A percentile compares a stretch with the other conserved stretches of the same genome.
These are phyloP conservation scores for Laterallus jamaicensis DNA, from an alignment of 2,113 vertebrate species.

Conservation along the genomic window DNA sequence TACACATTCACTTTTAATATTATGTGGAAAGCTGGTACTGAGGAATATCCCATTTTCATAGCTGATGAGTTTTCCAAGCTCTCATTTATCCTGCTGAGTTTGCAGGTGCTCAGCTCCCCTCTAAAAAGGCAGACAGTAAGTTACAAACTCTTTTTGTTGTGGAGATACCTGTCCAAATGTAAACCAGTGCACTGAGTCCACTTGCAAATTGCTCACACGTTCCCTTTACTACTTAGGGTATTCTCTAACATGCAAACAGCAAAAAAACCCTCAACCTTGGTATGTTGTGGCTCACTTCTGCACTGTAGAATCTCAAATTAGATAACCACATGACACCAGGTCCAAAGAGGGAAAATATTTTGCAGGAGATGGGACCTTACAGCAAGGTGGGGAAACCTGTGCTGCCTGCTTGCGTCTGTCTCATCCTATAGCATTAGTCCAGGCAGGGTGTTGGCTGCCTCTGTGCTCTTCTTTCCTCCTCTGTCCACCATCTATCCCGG, in stretches of 20 bases:
- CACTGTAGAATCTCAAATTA: neutral
- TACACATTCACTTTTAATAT: neutral
- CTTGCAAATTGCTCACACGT: neutral
- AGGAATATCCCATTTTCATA: neutral
- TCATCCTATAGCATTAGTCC: neutral
- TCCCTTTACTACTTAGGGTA: neutral
- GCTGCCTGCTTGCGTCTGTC: neutral
- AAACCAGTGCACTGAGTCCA: neutral
- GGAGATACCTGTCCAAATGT: neutral
- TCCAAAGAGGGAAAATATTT: neutral
- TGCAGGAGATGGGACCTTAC: neutral
- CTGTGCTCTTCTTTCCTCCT: neutral
- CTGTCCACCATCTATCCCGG: neutral
- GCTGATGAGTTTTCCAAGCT: neutral
- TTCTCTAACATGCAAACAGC: neutral
- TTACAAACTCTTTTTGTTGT: neutral
- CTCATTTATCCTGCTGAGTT: neutral
- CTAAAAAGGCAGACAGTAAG: neutral
- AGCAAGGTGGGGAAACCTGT: neutral
- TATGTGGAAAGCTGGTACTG: neutral
- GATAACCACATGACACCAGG: neutral
- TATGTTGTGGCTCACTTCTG: neutral
- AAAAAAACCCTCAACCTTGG: neutral
- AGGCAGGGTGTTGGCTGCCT: neutral
- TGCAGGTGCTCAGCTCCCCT: neutral